These are phyloP conservation scores for Pocota personata DNA, from an alignment of 2,888 invertebrate species.

Conservation along the genomic window DNA sequence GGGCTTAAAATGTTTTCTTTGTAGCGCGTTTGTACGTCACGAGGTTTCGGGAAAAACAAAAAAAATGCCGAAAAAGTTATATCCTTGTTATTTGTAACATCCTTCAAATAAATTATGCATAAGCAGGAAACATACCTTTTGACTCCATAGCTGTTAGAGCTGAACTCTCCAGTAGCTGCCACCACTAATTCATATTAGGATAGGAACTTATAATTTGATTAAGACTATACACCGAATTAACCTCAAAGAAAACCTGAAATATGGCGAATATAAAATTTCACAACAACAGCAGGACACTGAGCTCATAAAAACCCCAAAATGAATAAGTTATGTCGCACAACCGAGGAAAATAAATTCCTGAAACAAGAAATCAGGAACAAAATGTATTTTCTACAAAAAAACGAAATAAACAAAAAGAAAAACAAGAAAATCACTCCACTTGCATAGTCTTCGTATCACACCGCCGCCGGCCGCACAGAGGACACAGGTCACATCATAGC, in stretches of 20 bases:
- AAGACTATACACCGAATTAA: constrained; percentile 33
- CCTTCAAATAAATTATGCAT: too few relatives aligned
- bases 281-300: neutral
- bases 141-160: too few relatives aligned
- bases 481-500: constrained; percentile 39
- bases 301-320: constrained; percentile 51
- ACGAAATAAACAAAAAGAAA: constrained; percentile 4
- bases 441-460: neutral
- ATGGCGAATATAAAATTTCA: constrained; percentile 23
- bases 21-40: too few relatives aligned
- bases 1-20: too few relatives aligned
- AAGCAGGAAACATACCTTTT: too few relatives aligned
- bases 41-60: too few relatives aligned
- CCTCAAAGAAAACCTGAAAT: constrained; percentile 26
- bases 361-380: constrained; percentile 39
- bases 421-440: neutral
- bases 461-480: neutral
- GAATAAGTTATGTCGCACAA: constrained; percentile 62
- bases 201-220: constrained; percentile 11
- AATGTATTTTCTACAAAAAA: neutral
- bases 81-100: too few relatives aligned
- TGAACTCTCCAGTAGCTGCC: too few relatives aligned
- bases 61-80: too few relatives aligned
- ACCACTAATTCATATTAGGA: too few relatives aligned
- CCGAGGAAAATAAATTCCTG: constrained; percentile 37